phyloP scores from a whole-genome alignment of 2,797 vertebrate genomes.

The Apogon talboti region DNA sequence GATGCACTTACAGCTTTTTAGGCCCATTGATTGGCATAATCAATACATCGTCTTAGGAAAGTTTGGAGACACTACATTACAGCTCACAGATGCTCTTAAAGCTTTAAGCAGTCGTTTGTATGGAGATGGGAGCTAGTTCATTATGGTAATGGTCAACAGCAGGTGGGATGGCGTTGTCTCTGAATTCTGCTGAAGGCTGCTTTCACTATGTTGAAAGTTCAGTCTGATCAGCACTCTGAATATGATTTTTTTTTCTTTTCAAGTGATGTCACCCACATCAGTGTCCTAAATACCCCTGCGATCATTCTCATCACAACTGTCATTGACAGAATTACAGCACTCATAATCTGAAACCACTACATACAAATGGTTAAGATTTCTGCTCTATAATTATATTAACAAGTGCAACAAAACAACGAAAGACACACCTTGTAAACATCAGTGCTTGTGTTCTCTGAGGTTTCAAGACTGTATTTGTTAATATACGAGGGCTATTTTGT shows the following conservation, averaged over 20 bases:
- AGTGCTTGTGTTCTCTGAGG: constrained; percentile 26
- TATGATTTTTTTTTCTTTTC: constrained; percentile 16
- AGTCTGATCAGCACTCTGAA: constrained; percentile 8
- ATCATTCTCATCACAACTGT: constrained; percentile 34
- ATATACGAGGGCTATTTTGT: not conserved
- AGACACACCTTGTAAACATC: constrained; percentile 15
- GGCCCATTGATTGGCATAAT: constrained; percentile 84
- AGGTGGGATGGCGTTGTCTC: constrained; percentile 58
- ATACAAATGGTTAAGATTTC: constrained; percentile 10
- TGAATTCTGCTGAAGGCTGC: constrained; percentile 39
- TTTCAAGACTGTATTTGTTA: constrained; percentile 28
- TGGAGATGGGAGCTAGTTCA: constrained; percentile 74
- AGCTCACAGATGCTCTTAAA: constrained; percentile 69
- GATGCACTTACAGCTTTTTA: constrained; percentile 84
- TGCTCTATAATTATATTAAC: constrained; percentile 37
- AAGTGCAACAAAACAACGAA: constrained; percentile 14
- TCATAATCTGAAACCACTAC: constrained; percentile 14
- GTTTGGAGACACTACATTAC: constrained; percentile 83
- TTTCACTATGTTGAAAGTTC: constrained; percentile 37
- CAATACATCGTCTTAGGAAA: constrained; percentile 82
- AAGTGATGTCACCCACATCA: constrained; percentile 18
- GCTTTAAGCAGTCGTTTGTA: constrained; percentile 74
- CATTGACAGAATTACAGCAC: constrained; percentile 25
- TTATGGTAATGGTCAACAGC: constrained; percentile 77
- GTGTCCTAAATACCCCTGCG: constrained; percentile 17